These are phyloP conservation scores for Drosophila austrosaltans DNA, from an alignment of 2,888 invertebrate species.

Conservation along the genomic window DNA sequence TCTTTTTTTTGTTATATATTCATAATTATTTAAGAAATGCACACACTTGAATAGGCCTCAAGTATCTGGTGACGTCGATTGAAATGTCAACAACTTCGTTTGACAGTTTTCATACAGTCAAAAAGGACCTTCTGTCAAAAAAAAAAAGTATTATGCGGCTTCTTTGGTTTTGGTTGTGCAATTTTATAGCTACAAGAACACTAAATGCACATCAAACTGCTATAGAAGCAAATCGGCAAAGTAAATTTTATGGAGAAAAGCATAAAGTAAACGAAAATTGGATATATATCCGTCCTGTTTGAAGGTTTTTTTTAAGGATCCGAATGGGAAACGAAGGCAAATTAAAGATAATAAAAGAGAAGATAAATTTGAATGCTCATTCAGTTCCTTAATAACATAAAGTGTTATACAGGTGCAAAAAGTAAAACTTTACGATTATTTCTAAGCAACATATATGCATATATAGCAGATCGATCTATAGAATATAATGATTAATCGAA, in stretches of 20 bases:
- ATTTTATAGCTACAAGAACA: conserved; percentile 14
- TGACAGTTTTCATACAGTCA: conserved; percentile 55
- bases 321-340: no score
- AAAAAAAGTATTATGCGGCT: background rate
- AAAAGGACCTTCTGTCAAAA: conserved; percentile 9
- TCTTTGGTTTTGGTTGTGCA: conserved; percentile 27
- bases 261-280: background rate
- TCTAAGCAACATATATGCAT: no score
- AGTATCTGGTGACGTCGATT: conserved; percentile 41
- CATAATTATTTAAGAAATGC: conserved; percentile 76
- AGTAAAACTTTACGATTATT: no score
- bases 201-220: conserved; percentile 44
- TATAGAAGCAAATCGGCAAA: conserved; percentile 16
- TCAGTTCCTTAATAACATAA: no score
- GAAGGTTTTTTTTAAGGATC: no score
- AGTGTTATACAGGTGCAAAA: no score
- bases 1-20: conserved; percentile 55
- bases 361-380: no score
- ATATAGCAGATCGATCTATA: no score
- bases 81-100: conserved; percentile 67
- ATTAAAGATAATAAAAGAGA: no score
- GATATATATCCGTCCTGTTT: background rate
- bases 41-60: conserved; percentile 65
- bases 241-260: background rate
- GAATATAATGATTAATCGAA: no score